Conservation (phyloP, 2,888 invertebrate genomes). For the Gymnosoma rotundatum region DNA sequence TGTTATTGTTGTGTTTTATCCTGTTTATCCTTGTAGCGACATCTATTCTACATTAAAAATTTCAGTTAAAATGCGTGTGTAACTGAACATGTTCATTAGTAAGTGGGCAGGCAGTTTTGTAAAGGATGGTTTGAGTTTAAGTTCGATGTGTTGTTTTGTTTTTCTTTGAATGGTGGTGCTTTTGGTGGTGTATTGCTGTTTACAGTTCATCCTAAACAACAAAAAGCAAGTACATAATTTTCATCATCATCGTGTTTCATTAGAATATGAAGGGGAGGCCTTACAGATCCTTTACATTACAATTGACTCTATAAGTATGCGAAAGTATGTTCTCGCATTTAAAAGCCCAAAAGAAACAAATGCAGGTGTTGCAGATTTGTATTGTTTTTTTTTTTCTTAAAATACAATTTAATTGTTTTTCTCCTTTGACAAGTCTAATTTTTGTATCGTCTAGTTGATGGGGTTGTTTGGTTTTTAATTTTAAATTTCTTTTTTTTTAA, state of each 20-base stretch:
- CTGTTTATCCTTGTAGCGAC: slow-evolving; percentile 30
- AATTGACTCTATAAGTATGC: slow-evolving; percentile 13
- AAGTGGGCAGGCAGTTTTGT: neutral
- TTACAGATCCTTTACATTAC: slow-evolving; percentile 24
- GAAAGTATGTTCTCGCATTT: neutral
- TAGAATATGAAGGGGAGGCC: neutral
- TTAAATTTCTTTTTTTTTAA: slow-evolving; percentile 52
- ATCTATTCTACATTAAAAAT: slow-evolving; percentile 68
- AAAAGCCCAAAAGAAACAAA: slow-evolving; percentile 49
- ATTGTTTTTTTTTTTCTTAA: slow-evolving; percentile 45
- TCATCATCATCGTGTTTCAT: slow-evolving; percentile 12
- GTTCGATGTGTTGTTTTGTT: slow-evolving; percentile 58
- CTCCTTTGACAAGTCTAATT: slow-evolving; percentile 33
- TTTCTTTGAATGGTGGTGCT: slow-evolving; percentile 68
- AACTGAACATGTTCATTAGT: neutral
- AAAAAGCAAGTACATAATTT: slow-evolving; percentile 19
- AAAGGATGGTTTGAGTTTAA: slow-evolving; percentile 30
- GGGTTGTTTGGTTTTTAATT: slow-evolving; percentile 63
- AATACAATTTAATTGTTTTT: slow-evolving; percentile 57
- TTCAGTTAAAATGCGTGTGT: slow-evolving; percentile 29
- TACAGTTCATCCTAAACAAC: slow-evolving; percentile 21
- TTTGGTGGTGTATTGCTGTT: slow-evolving; percentile 65
- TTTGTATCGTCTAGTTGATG: neutral
- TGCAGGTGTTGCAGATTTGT: slow-evolving; percentile 70
- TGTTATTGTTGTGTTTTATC: slow-evolving; percentile 20